Evolutionary conservation across 2,113 vertebrate species (phyloP).

Genomic region (Ameiurus melas): DNA sequence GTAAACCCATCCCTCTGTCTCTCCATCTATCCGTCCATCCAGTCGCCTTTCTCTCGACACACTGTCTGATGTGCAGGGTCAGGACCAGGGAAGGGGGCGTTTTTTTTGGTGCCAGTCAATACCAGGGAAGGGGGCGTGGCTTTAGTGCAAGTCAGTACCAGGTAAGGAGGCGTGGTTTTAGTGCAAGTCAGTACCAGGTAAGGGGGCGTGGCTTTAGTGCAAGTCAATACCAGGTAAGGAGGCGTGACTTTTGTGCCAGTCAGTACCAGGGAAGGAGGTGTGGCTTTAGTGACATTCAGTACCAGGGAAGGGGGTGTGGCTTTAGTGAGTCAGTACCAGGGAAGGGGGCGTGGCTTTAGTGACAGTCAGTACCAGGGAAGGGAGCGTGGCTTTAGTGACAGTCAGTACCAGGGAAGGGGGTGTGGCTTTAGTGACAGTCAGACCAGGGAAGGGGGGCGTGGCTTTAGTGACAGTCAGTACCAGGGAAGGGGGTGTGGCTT

Average conservation of each 20-base stretch:
- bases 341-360: neutral
- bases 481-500: neutral
- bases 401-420: neutral
- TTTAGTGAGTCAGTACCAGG: neutral
- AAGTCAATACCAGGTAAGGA: neutral
- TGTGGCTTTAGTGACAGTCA: neutral
- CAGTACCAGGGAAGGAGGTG: neutral
- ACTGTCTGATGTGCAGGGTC: too few relatives aligned
- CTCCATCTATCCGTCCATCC: neutral
- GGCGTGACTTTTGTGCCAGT: neutral
- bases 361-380: neutral
- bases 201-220: neutral
- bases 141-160: too few relatives aligned
- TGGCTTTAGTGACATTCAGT: neutral
- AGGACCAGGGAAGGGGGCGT: neutral
- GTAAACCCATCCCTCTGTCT: neutral
- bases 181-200: too few relatives aligned
- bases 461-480: neutral
- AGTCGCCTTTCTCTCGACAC: neutral
- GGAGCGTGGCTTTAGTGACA: neutral
- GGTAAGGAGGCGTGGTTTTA: too few relatives aligned
- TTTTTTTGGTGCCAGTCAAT: too few relatives aligned
- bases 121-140: too few relatives aligned
- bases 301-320: neutral
- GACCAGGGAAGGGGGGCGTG: neutral